A percentile compares a stretch with the other conserved stretches of the same genome.
These are phyloP conservation scores for Parus major DNA, from an alignment of 2,113 vertebrate genomes.

Conservation along the genomic window DNA sequence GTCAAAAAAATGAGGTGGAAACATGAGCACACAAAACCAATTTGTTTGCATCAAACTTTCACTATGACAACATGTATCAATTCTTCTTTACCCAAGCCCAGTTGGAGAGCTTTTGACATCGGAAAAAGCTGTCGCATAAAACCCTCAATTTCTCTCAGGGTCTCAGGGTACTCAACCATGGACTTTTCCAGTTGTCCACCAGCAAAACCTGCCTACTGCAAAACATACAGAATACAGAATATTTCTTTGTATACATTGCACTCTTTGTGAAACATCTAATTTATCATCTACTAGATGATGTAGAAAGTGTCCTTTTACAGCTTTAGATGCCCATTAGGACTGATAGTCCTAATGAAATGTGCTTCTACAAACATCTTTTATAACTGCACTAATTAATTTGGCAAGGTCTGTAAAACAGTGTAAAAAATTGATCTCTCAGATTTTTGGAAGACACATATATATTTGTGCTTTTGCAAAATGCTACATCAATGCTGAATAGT, in stretches of 20 bases:
- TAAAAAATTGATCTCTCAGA: not conserved
- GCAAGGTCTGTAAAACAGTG: not conserved
- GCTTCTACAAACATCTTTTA: not conserved
- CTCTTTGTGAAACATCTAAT: not conserved
- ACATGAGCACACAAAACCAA: not conserved
- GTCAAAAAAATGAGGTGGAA: not conserved
- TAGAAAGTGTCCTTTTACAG: not conserved
- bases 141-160: not conserved
- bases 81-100: not conserved
- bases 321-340: not conserved
- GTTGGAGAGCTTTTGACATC: not conserved
- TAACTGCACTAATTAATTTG: not conserved
- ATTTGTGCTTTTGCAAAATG: not conserved
- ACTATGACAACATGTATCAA: not conserved
- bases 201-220: not conserved
- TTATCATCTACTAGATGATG: not conserved
- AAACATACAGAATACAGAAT: not conserved
- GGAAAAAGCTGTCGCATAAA: not conserved
- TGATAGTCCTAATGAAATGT: not conserved
- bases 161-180: not conserved
- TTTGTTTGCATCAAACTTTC: not conserved
- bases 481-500: not conserved
- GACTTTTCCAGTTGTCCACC: not conserved
- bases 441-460: conserved; percentile 2
- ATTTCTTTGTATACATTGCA: not conserved